Base-by-base conservation (phyloP, 2,888 invertebrate species). In the Scaptomyza parva region DNA sequence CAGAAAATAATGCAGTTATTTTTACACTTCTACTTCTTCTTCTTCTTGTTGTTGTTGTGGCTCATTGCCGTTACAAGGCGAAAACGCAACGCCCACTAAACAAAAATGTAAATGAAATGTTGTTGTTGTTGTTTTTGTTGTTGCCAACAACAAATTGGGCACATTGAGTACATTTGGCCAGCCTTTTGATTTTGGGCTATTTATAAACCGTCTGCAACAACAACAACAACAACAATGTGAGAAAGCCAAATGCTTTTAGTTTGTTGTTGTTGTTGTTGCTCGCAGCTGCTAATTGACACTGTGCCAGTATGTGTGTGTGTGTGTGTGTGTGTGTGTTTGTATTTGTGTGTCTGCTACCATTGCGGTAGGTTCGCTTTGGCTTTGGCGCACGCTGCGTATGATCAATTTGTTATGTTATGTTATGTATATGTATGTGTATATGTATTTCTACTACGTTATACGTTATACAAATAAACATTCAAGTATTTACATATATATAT, bases 361-460 rank as follows among this genome's bases (percentile, higher is more conserved):
- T 82, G 82, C 79, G 82, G 82, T 82, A 82, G 82, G 82, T 82
- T 82, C 81, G 57, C 48, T 28, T n/a, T n/a, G n/a, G 37, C 17
- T 48, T 47, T 44, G 54, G 69, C 58, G 8, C 52, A 72, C 70
- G 54, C 70, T 48, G 75, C 84, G 81, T 73, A 71, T 78, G 73
- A 69, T 67, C 81, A 68, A 78, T 62, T 45, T 37, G 26, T n/a
- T n/a, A n/a, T n/a, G n/a, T n/a, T n/a, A n/a, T n/a, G n/a, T n/a
- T n/a, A n/a, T n/a, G n/a, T n/a, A n/a, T n/a, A n/a, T n/a, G n/a
- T n/a, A n/a, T n/a, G n/a, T n/a, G n/a, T 22, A 28, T 1, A 30
- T 11, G 28, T 8, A 20, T 9, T 28, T 4, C 20, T 1, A 22
- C 17, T n/a, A n/a, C n/a, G n/a, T n/a, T n/a, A 24, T 24, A 8